These are phyloP conservation scores for Pseudomyrmex concolor DNA, from an alignment of 1,140 invertebrate genomes.

Conservation along the genomic window DNA sequence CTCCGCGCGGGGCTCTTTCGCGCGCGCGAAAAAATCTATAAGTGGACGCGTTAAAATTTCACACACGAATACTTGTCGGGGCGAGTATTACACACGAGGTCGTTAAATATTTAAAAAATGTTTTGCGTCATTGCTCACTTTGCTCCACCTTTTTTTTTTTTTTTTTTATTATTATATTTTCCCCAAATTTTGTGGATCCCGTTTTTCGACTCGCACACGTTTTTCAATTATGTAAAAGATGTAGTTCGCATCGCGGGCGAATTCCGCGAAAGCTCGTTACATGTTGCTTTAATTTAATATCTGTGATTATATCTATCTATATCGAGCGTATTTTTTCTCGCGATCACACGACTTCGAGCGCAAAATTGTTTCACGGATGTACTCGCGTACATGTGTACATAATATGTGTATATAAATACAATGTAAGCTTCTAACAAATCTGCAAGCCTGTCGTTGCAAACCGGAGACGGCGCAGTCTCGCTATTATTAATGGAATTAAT, in stretches of 20 bases:
- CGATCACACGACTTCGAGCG: not conserved
- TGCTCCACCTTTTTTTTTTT: not conserved
- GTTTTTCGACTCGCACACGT: not conserved
- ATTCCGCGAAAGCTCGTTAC: not conserved
- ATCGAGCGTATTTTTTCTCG: not conserved
- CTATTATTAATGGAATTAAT: conserved; percentile 82
- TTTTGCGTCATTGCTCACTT: conserved; percentile 46
- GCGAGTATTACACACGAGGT: conserved; percentile 37
- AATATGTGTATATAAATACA: too few relatives aligned
- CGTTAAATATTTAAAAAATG: conserved; percentile 57
- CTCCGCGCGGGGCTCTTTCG: conserved; percentile 18
- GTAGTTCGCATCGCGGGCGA: not conserved
- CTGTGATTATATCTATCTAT: not conserved
- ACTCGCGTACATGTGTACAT: not conserved
- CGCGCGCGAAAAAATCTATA: conserved; percentile 54
- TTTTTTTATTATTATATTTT: conserved; percentile 15
- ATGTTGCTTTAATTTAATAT: conserved; percentile 23
- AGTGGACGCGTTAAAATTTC: conserved; percentile 59
- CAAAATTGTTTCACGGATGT: conserved; percentile 17
- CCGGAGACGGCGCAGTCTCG: conserved; percentile 63
- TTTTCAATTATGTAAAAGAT: conserved; percentile 35
- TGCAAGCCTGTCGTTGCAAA: conserved; percentile 63
- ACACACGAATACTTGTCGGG: conserved; percentile 41
- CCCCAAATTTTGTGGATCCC: conserved; percentile 12
- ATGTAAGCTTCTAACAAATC: conserved; percentile 64